Base-by-base conservation (phyloP, 2,113 vertebrate genomes). In the Pao palembangensis region DNA sequence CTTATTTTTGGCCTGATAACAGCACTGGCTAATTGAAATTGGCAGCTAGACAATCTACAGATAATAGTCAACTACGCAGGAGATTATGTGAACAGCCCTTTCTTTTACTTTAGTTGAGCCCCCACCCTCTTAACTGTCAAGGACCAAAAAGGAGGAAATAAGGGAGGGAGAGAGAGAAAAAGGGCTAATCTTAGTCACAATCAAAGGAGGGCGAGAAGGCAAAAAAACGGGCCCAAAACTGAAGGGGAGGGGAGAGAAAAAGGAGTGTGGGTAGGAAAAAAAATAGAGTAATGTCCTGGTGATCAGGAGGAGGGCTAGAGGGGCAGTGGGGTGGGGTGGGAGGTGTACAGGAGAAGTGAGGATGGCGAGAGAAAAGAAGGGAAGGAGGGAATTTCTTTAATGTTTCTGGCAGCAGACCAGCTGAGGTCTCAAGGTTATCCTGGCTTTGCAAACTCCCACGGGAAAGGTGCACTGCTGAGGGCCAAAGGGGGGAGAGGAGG, bases 391-490 rank as follows among this genome's bases (percentile, higher is more conserved):
- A 81, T 84, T 84, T 80, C 91, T 92, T 91, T 90, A 90, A 90
- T 89, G 90, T 89, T 86, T 88, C 90, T 96, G 94, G 92, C 93
- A 93, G 87, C 60, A 55, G 76, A 92, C 91, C 93, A 93, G 89
- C 69, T 71, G 19, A 92, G 89, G 93, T 94, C 91, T 84, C 79
- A 87, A 92, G 92, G 93, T 93, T 93, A 92, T 91, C 89, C 80
- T 79, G 85, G 86, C 85, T 90, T 88, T 73, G 68, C 87, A 21
- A 91, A 92, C 95, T 97, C 95, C 94, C 94, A 94, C 88, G 92
- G 94, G 94, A 98, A 96, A 94, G 92, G 93, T 93, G 89, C 91
- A 82, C 75, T 55, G 80, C 67, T 80, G 85, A 83, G 85, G 80
- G 85, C 78, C 76, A 61, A 71, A 71, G 55, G 66, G 57, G 64